Percentiles rank a stretch among this genome's conserved stretches.
phyloP scores from a whole-genome alignment of 2,797 vertebrate species.

The Malacoctenus gilli region DNA sequence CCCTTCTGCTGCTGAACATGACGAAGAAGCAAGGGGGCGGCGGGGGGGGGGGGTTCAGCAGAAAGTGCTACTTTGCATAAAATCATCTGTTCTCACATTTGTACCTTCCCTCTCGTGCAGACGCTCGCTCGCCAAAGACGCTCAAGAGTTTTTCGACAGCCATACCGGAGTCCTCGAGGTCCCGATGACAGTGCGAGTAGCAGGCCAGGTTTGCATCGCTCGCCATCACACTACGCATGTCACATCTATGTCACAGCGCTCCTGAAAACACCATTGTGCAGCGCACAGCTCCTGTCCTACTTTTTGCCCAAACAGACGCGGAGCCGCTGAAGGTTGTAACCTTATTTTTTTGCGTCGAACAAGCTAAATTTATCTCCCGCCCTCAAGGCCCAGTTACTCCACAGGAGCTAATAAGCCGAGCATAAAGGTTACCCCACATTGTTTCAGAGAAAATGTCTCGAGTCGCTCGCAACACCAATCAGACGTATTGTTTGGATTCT shows the following conservation, averaged over 20 bases:
- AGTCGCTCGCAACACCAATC: conserved; percentile 8
- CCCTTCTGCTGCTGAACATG: conserved; percentile 3
- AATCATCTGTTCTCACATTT: conserved; percentile 2
- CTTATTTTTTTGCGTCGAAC: conserved; percentile 69
- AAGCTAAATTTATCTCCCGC: conserved; percentile 73
- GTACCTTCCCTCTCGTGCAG: conserved; percentile 46
- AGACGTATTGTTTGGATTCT: background rate
- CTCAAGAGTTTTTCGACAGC: conserved; percentile 82
- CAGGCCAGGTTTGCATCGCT: conserved; percentile 84
- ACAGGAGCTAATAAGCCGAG: conserved; percentile 62
- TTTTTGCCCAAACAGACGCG: conserved; percentile 54
- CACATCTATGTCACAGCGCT: background rate
- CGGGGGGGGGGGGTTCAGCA: no score
- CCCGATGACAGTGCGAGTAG: conserved; percentile 82
- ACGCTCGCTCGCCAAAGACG: conserved; percentile 83
- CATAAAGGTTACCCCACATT: conserved; percentile 65
- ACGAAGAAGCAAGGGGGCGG: conserved; percentile 1
- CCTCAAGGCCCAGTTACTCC: conserved; percentile 62
- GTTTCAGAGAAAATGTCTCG: conserved; percentile 40
- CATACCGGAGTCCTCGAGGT: conserved; percentile 88
- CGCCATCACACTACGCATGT: background rate
- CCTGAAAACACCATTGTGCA: conserved; percentile 14
- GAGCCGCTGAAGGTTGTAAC: conserved; percentile 70
- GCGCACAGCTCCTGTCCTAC: conserved; percentile 61
- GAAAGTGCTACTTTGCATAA: conserved; percentile 2